Evolutionary conservation across 2,113 vertebrate species (phyloP).

Genomic region (Chaetorhynchus papuensis): DNA sequence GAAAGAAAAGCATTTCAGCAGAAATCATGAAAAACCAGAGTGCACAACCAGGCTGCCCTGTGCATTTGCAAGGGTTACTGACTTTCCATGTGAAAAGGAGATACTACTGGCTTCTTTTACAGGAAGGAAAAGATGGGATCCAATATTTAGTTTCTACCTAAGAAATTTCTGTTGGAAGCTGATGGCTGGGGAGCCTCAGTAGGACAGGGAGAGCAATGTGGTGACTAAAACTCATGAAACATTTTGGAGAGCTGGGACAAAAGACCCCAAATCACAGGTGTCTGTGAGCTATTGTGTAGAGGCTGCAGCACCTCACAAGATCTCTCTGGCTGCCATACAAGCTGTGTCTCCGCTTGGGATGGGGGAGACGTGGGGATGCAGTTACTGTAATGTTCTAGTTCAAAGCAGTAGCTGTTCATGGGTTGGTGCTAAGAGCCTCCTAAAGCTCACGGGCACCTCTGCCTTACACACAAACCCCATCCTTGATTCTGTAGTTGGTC

Average conservation of each 20-base stretch:
- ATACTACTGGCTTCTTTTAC: not conserved
- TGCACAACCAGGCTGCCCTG: not conserved
- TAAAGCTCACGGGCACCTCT: not conserved
- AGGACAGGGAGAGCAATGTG: not conserved
- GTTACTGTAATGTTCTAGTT: not conserved
- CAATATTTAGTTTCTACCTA: not conserved
- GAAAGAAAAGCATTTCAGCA: not conserved
- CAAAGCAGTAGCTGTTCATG: slow-evolving; percentile 8
- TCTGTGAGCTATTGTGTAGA: not conserved
- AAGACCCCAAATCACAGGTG: not conserved
- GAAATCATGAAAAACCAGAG: not conserved
- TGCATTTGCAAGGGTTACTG: not conserved
- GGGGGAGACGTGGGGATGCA: not conserved
- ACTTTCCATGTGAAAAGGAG: not conserved
- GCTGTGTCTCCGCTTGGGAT: not conserved
- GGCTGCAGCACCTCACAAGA: not conserved
- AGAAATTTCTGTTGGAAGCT: not conserved
- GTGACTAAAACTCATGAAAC: not conserved
- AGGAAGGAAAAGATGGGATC: not conserved
- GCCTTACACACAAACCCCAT: not conserved
- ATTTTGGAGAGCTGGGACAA: not conserved
- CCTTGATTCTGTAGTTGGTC: fast-evolving
- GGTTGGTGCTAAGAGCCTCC: not conserved
- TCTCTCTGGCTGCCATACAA: fast-evolving
- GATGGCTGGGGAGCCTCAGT: not conserved